Percentiles rank a stretch among this genome's conserved stretches.
phyloP scores from a whole-genome alignment of 1,140 invertebrate species.

The Halesus radiatus region DNA sequence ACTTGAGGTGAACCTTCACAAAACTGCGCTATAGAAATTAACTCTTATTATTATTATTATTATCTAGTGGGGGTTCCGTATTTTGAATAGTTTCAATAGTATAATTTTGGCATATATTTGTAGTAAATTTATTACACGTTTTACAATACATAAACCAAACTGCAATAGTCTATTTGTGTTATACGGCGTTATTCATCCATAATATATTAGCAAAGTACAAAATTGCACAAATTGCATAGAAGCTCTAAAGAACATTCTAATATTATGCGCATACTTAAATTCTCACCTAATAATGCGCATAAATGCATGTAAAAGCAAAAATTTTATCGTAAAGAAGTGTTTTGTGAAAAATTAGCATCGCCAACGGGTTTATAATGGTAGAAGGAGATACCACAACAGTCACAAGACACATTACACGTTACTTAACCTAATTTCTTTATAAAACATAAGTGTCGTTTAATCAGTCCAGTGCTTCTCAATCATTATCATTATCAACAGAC shows the following conservation, averaged over 20 bases:
- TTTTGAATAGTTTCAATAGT: no score
- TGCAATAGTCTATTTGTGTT: no score
- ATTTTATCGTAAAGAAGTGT: no score
- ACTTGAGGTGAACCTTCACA: no score
- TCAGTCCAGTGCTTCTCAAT: neutral
- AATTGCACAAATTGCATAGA: neutral
- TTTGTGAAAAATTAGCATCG: neutral
- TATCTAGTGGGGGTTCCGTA: no score
- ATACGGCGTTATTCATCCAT: neutral
- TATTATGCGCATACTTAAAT: neutral
- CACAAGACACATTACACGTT: neutral
- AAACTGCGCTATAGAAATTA: no score
- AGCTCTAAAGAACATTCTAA: neutral
- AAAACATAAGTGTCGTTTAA: neutral
- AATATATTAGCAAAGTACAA: neutral
- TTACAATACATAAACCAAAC: no score
- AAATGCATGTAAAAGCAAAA: neutral
- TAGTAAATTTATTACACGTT: no score
- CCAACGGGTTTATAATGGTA: neutral
- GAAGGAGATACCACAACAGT: neutral
- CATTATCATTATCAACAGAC: no score
- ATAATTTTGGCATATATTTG: no score
- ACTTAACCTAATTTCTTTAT: constrained; percentile 21
- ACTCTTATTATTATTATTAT: no score
- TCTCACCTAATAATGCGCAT: neutral